Evolutionary conservation across 2,888 invertebrate species (phyloP), one percentile per base, ranked within the genome.

Genomic region (Harpagoxenus sublaevis): DNA sequence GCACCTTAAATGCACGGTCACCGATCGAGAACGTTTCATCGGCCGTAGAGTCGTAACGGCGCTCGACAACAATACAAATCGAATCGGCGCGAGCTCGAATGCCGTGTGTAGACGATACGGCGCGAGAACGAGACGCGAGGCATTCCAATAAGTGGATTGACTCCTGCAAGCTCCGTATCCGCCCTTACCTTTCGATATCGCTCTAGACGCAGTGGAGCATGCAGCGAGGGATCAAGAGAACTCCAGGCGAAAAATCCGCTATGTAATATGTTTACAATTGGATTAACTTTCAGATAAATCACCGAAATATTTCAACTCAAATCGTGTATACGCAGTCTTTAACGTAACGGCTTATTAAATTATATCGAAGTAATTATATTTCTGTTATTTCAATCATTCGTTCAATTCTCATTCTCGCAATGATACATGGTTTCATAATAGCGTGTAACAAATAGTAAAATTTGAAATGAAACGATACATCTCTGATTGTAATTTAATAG

Each of bases 81-180:
- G 92, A 92, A 91, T 62, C 84, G 88, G 86, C 89, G 89, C 28
- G 87, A 91, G 89, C 91, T 87, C 87, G 90, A 89, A 88, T 73
- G 85, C 90, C 88, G 86, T 84, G 87, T 88, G 83, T 84, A 91
- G 88, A 84, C 88, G 90, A 91, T 88, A 89, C 73, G 88, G 86
- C 88, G 90, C 88, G 91, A 90, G 89, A 92, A 92, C 88, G 89
- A 90, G 86, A 91, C 90, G 89, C 90, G 87, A 89, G 87, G 91
- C 90, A 93, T 92, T 93, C 92, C 93, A 94, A 94, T 93, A 93
- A 92, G 93, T 94, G 92, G 92, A 94, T 94, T 93, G 94, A 94
- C 93, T 93, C 89, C 88, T 88, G 91, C 89, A 87, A 90, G 89
- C 89, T 92, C 88, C 84, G 87, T 85, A 84, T 85, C 89, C 89